These are phyloP conservation scores for Drosophila subsilvestris DNA, from an alignment of 2,888 invertebrate genomes.

Conservation along the genomic window DNA sequence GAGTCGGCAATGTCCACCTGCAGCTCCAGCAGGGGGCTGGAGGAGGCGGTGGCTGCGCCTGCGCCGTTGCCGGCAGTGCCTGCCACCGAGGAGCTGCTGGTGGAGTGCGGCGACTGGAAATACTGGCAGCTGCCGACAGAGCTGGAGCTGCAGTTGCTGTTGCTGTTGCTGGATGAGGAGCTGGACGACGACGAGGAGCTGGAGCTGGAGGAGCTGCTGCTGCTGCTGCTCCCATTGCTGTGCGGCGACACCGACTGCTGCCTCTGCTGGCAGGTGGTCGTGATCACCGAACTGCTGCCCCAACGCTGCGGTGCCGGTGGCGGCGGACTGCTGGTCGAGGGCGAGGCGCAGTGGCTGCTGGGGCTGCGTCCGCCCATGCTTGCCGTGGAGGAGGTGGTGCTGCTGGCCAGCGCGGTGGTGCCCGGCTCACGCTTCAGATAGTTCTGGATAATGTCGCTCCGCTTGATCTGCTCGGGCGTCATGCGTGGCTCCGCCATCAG, in stretches of 20 bases:
- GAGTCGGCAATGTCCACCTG: conserved; percentile 93
- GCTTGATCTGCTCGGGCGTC: conserved; percentile 96
- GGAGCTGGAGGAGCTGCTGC: conserved; percentile 72
- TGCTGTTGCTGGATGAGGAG: conserved; percentile 26
- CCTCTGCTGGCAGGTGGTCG: conserved; percentile 85
- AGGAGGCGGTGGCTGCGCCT: conserved; percentile 30
- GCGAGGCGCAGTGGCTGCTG: conserved; percentile 81
- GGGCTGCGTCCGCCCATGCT: conserved; percentile 78
- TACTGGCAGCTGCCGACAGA: conserved; percentile 81
- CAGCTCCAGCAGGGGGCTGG: conserved; percentile 87
- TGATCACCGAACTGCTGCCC: conserved; percentile 87
- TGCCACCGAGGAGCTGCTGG: conserved; percentile 83
- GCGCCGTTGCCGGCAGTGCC: conserved; percentile 69
- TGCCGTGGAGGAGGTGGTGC: conserved; percentile 84
- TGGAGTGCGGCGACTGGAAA: conserved; percentile 84
- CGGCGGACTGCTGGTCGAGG: conserved; percentile 83
- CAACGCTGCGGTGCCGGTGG: conserved; percentile 79
- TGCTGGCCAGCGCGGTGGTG: conserved; percentile 64
- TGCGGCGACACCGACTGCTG: conserved; percentile 84
- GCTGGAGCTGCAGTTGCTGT: conserved; percentile 46
- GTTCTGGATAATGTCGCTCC: conserved; percentile 96
- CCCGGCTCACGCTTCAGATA: conserved; percentile 91
- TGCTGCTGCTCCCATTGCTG: conserved; percentile 83
- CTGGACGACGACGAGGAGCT: conserved; percentile 83
- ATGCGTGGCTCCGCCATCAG: conserved; percentile 96